A percentile compares a stretch with the other conserved stretches of the same genome.
Conservation (phyloP, 2,797 vertebrate genomes). For the Pangasius larnaudii region DNA sequence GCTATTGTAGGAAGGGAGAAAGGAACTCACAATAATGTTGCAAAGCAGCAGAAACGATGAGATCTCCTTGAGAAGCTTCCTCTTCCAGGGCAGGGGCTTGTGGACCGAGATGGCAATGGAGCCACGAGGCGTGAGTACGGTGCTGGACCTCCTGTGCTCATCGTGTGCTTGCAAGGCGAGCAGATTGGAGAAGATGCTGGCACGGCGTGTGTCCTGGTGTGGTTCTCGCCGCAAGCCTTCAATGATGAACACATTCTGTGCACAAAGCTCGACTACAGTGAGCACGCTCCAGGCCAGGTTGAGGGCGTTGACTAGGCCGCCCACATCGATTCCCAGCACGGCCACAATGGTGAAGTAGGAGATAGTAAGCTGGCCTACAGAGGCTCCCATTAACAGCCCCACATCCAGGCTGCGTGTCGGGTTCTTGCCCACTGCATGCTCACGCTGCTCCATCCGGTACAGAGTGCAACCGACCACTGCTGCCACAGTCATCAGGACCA, state of each 20-base stretch:
- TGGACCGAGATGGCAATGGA: constrained; percentile 42
- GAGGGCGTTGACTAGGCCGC: constrained; percentile 75
- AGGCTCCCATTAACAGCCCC: constrained; percentile 87
- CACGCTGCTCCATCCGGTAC: constrained; percentile 85
- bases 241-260: constrained; percentile 92
- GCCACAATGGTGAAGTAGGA: constrained; percentile 92
- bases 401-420: constrained; percentile 91
- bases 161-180: constrained; percentile 59
- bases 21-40: constrained; percentile 86
- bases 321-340: constrained; percentile 75
- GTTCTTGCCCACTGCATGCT: constrained; percentile 86
- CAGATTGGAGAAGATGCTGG: constrained; percentile 59
- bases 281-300: constrained; percentile 83
- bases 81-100: constrained; percentile 79
- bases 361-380: constrained; percentile 89
- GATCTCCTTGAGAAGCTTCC: constrained; percentile 86
- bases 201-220: constrained; percentile 66
- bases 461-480: constrained; percentile 79
- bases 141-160: constrained; percentile 35
- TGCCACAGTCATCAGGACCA: constrained; percentile 82
- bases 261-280: constrained; percentile 85
- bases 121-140: constrained; percentile 31
- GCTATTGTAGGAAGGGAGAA: not conserved
- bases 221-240: constrained; percentile 92
- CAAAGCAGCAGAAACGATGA: constrained; percentile 85